Conservation (phyloP, 2,797 vertebrate genomes). For the Bovichtus diacanthus region DNA sequence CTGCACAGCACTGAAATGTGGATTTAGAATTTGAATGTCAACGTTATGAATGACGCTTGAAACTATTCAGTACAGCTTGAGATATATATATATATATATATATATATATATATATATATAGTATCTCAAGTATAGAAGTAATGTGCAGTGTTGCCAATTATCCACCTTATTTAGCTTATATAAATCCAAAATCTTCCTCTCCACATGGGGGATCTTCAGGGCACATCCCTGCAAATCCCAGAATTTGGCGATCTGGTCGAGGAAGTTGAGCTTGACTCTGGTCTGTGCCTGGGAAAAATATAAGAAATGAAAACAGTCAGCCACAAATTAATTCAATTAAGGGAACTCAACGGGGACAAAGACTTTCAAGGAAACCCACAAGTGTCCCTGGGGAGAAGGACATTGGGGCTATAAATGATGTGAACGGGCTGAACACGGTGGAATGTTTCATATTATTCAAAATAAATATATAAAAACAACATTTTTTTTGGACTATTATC, state of each 20-base stretch:
- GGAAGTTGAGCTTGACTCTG: constrained; percentile 96
- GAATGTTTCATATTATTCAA: neutral
- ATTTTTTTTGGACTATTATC: too few relatives aligned
- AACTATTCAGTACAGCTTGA: too few relatives aligned
- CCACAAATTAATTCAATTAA: neutral
- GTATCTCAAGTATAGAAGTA: too few relatives aligned
- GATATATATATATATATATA: too few relatives aligned
- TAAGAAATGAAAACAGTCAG: neutral
- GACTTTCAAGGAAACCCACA: neutral
- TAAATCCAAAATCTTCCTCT: constrained; percentile 96
- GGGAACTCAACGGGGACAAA: neutral
- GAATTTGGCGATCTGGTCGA: constrained; percentile 99
- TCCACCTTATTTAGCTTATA: constrained; percentile 94
- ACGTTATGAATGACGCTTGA: too few relatives aligned
- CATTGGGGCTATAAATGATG: neutral
- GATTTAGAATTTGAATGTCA: too few relatives aligned
- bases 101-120: too few relatives aligned
- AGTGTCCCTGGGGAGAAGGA: neutral
- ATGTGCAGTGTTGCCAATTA: neutral
- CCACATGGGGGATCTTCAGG: constrained; percentile 96
- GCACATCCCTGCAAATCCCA: constrained; percentile 97
- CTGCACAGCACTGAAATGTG: too few relatives aligned
- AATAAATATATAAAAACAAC: too few relatives aligned
- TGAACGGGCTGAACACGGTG: neutral
- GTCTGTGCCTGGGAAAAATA: constrained; percentile 90